These are phyloP conservation scores for Smutsia temminckii DNA, from an alignment of 2,797 vertebrate genomes.

Conservation along the genomic window DNA sequence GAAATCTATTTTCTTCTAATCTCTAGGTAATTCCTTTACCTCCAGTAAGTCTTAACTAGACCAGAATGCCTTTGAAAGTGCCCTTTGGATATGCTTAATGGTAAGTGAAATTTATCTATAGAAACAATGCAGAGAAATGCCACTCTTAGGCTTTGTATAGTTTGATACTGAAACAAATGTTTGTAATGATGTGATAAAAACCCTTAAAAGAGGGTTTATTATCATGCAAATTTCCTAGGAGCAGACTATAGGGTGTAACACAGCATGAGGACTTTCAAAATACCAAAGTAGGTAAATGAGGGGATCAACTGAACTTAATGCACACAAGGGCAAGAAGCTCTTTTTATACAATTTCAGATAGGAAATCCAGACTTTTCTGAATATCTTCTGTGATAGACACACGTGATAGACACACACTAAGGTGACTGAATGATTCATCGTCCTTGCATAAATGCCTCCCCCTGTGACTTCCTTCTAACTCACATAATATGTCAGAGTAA, in stretches of 20 bases:
- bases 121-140: constrained; percentile 44
- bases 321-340: not conserved
- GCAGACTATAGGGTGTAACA: not conserved
- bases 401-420: not conserved
- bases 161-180: constrained; percentile 61
- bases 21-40: not conserved
- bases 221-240: constrained; percentile 59
- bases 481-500: not conserved
- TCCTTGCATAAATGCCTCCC: not conserved
- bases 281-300: constrained; percentile 15
- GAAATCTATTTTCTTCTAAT: constrained; percentile 1
- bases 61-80: constrained; percentile 1
- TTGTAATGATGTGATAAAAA: constrained; percentile 52
- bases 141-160: constrained; percentile 12
- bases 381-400: not conserved
- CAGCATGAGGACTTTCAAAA: constrained; percentile 4
- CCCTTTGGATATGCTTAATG: not conserved
- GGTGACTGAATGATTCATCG: not conserved
- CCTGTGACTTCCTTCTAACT: not conserved
- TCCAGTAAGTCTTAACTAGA: constrained; percentile 8
- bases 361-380: not conserved
- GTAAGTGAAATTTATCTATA: constrained; percentile 61
- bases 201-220: constrained; percentile 61
- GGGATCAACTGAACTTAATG: not conserved
- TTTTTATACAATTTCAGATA: not conserved